Evolutionary conservation across 2,888 invertebrate species (phyloP).

Genomic region (Mycogona germanica): DNA sequence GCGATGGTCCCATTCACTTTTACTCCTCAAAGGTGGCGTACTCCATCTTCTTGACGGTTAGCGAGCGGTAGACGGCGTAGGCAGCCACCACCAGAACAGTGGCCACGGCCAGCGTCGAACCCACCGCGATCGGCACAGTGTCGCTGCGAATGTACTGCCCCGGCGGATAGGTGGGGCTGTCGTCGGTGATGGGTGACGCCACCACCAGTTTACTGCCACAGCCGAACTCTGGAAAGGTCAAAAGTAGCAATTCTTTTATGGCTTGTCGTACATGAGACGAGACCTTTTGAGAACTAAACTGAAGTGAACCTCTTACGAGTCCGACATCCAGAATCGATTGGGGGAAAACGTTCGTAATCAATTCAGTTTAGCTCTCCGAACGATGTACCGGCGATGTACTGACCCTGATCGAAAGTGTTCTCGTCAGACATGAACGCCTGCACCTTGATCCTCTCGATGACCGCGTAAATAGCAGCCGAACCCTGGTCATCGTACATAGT

Average conservation of each 20-base stretch:
- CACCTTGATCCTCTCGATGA: not conserved
- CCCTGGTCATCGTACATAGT: not conserved
- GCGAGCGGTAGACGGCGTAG: slow-evolving; percentile 72
- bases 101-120: slow-evolving; percentile 68
- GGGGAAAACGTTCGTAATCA: too few species aligned
- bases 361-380: too few species aligned
- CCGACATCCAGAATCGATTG: too few species aligned
- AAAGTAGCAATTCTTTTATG: too few species aligned
- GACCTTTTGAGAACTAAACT: too few species aligned
- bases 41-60: slow-evolving; percentile 79
- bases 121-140: slow-evolving; percentile 70
- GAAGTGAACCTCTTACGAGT: too few species aligned
- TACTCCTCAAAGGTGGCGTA: slow-evolving; percentile 71
- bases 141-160: slow-evolving; percentile 48
- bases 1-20: too few species aligned
- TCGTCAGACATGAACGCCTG: not conserved
- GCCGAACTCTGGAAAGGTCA: not conserved
- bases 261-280: too few species aligned
- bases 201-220: not conserved
- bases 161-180: not conserved
- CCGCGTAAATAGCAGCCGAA: not conserved
- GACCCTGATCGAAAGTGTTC: too few species aligned
- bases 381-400: too few species aligned
- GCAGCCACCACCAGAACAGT: slow-evolving; percentile 68
- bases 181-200: not conserved